Evolutionary conservation across 2,888 invertebrate genomes (phyloP).

Genomic region (Drosophila conformis): DNA sequence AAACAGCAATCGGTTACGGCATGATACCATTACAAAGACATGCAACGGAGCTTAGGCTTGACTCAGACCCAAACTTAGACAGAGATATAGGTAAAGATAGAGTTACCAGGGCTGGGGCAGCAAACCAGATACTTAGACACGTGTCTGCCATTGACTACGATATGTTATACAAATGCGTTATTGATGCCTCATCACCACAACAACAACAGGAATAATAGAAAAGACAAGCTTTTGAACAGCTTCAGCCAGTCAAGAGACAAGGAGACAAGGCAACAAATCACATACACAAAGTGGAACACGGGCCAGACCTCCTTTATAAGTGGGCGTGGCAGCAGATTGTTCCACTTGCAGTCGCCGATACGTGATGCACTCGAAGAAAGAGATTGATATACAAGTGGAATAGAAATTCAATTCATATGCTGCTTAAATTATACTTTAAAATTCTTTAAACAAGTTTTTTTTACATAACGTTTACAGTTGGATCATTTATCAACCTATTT

Average conservation of each 20-base stretch:
- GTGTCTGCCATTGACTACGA: constrained; percentile 72
- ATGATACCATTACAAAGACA: constrained; percentile 75
- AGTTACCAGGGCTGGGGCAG: constrained; percentile 5
- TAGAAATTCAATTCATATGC: neutral
- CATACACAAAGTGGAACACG: constrained; percentile 20
- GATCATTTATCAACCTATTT: neutral
- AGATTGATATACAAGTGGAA: neutral
- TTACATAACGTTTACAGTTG: neutral
- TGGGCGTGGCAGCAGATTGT: constrained; percentile 23
- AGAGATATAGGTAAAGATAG: constrained; percentile 6
- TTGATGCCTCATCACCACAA: constrained; percentile 65
- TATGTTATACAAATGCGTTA: constrained; percentile 77
- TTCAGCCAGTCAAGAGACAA: constrained; percentile 27
- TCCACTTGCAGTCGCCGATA: constrained; percentile 25
- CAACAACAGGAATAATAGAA: constrained; percentile 17
- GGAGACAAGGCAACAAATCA: constrained; percentile 37
- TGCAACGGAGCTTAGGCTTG: constrained; percentile 55
- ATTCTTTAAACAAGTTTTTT: neutral
- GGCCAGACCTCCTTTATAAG: constrained; percentile 1
- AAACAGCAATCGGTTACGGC: constrained; percentile 77
- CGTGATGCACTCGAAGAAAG: neutral
- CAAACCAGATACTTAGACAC: constrained; percentile 71
- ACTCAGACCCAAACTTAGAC: constrained; percentile 12
- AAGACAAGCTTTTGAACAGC: constrained; percentile 20
- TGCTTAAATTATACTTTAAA: neutral